Base-by-base conservation (phyloP, 2,113 vertebrate genomes). In the Speoplatyrhinus poulsoni region DNA sequence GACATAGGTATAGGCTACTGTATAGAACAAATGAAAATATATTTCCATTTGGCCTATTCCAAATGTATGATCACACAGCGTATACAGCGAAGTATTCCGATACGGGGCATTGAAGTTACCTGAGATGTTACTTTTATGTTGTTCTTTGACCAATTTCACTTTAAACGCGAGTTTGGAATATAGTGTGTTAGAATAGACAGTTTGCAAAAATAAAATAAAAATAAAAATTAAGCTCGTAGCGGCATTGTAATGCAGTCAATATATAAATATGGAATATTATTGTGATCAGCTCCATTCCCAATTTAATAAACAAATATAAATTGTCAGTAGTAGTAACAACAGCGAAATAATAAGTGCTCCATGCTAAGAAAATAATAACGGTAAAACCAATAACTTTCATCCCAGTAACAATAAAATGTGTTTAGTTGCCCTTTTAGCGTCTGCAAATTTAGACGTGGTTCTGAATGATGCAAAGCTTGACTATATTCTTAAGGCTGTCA, bases 281-380 rank as follows among this genome's bases (percentile, higher is more conserved):
- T 70, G 63, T 71, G 79, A 80, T 84, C 54, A 71, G 76, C 79
- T 82, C 71, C 70, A 71, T 77, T 76, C 69, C 79, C 77, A 70
- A 67, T 71, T 70, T 56, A 52, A 80, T 64, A 46, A 81, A 83
- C 73, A 77, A 65, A 81, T 75, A 77, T 63, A 60, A 84, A 80
- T 88, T 75, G 54, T 58, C 65, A 75, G 76, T 74, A 79, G 82
- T 70, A 80, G 75, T 70, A 59, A 63, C 46, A 71, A 54, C 55
- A 90, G 88, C 65, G 50, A 85, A 89, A 88, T 12, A 89, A 90
- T 92, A 94, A 93, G 91, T 94, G 92, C 93, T 92, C 86, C 88
- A 91, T 93, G 88, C 89, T 89, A 90, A 77, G 61, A 63, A 85
- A 87, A 65, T 49, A 82, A 63, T 80, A 89, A 65, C 55, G 66